Conservation (phyloP, 2,113 vertebrate genomes). For the Plestiodon gilberti region DNA sequence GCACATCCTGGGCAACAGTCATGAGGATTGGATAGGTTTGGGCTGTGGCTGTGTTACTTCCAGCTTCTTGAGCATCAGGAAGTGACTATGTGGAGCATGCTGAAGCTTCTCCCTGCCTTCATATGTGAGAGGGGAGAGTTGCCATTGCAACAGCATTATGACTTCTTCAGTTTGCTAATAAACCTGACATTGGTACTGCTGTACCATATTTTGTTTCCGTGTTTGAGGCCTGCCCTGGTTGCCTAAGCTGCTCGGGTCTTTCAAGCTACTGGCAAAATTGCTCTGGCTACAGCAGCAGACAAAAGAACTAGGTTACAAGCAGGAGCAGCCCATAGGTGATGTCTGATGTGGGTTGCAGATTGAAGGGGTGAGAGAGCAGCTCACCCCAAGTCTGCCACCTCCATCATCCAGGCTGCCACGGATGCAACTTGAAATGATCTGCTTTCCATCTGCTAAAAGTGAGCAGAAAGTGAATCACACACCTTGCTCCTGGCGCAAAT, state of each 20-base stretch:
- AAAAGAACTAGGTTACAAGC: too few relatives aligned
- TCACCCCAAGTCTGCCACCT: too few relatives aligned
- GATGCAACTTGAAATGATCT: too few relatives aligned
- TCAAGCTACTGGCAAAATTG: background rate
- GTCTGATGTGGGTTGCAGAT: too few relatives aligned
- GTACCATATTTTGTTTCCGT: background rate
- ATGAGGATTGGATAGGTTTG: background rate
- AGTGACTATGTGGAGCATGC: background rate
- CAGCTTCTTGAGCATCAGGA: background rate
- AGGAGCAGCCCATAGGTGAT: too few relatives aligned
- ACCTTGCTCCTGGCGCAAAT: too few relatives aligned
- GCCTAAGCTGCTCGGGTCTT: background rate
- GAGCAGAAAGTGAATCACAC: too few relatives aligned
- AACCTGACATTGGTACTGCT: background rate
- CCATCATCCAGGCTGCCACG: too few relatives aligned
- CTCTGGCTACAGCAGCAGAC: background rate
- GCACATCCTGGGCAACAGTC: background rate
- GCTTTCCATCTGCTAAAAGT: too few relatives aligned
- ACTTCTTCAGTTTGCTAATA: background rate
- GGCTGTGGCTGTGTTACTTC: background rate
- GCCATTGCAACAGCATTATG: background rate
- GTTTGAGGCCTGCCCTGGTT: background rate
- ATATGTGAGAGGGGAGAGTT: background rate
- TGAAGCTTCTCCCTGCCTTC: background rate
- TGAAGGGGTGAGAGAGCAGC: too few relatives aligned